Base-by-base conservation (phyloP, 2,113 vertebrate genomes). In the Charina bottae region DNA sequence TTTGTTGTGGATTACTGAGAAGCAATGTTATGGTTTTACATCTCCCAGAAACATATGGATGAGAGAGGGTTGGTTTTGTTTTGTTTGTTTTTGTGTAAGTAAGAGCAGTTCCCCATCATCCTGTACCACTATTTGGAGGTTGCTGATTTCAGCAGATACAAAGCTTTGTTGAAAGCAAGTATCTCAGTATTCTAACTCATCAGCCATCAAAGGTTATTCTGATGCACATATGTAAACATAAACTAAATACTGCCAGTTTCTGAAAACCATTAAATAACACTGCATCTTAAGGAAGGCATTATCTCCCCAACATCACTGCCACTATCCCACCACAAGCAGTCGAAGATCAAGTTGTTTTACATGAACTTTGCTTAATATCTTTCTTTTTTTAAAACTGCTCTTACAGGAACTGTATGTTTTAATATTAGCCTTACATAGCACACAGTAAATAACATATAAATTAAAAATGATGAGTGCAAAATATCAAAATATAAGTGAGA, bases 1-100 rank as follows among this genome's bases (percentile, higher is more conserved):
- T 97, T 96, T 97, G 97, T 96, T 97, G 96, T 96, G 97, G 96
- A 97, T 97, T 97, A 96, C 96, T 97, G 96, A 96, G 97, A 96
- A 97, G 95, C 96, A 97, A 94, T 96, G 91, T 94, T 95, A 94
- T 59, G 95, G 94, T 93, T 97, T 96, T 96, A 89, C 95, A 90
- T 96, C 96, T 96, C 94, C 90, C 94, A 92, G 95, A 95, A 97
- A 96, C 97, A 97, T 95, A 96, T 95, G 97, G 96, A 94, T 92
- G 87, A 92, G 95, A 96, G 97, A 78, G 72, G 19, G n/a, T 78
- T 78, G 72, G 72, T 78, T 78, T 78, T 78, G 95, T 93, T 89
- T 96, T 96, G 12, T 64, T 64, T 91, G 49, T 12, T 68, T 93
- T 90, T 92, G 88, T 19, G 1, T 60, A 91, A 93, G 95, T 90